A percentile compares a stretch with the other conserved stretches of the same genome.
These are phyloP conservation scores for Lepidocyrtinus sp. DNA, from an alignment of 2,888 invertebrate species.

Conservation along the genomic window DNA sequence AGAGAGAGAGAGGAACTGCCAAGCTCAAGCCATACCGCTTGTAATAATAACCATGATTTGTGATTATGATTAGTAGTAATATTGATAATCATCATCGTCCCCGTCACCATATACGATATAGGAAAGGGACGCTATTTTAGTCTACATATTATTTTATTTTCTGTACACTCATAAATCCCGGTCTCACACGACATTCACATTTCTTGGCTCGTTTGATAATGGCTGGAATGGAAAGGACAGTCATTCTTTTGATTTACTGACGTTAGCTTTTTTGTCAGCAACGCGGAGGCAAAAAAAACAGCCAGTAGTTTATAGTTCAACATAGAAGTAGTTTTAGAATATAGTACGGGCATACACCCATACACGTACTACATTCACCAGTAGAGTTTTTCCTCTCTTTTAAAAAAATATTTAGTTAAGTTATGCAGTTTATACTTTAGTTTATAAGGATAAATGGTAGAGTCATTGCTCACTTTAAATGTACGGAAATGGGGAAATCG, in stretches of 20 bases:
- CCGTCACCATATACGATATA: constrained; percentile 4
- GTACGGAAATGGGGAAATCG: too few species aligned
- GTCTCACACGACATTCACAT: constrained; percentile 59
- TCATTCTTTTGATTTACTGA: constrained; percentile 63
- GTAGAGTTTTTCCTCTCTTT: too few species aligned
- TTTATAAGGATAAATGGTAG: too few species aligned
- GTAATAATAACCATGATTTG: constrained; percentile 60
- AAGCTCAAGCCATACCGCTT: constrained; percentile 34
- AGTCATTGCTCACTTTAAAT: too few species aligned
- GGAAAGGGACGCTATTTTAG: neutral
- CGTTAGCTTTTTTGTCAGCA: constrained; percentile 58
- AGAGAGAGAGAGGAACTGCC: constrained; percentile 28
- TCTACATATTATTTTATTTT: constrained; percentile 55
- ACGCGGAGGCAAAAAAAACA: constrained; percentile 8
- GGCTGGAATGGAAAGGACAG: constrained; percentile 61
- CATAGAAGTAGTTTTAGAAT: too few species aligned
- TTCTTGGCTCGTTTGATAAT: constrained; percentile 63
- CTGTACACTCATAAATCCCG: constrained; percentile 57
- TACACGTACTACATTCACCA: constrained; percentile 53
- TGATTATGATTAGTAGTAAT: constrained; percentile 63
- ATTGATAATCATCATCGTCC: constrained; percentile 59
- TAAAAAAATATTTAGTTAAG: too few species aligned
- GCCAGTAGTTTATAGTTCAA: neutral
- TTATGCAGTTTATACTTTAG: too few species aligned
- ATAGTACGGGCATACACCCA: neutral